Base-by-base conservation (phyloP, 1,140 invertebrate genomes). In the Megalopta genalis region DNA sequence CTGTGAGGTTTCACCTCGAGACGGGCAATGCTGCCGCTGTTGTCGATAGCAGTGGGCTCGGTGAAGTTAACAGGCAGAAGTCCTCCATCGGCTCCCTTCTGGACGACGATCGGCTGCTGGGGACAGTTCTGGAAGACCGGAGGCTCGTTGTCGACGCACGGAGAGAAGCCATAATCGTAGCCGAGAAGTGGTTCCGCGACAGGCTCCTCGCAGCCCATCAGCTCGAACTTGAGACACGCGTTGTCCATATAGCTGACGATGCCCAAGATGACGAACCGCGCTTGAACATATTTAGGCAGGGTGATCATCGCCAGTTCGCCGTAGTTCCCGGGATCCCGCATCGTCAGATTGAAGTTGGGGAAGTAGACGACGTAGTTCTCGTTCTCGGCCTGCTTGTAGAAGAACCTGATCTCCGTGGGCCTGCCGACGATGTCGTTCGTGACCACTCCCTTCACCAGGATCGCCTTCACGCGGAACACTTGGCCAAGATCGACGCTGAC, bases 321-420 rank as follows among this genome's bases (percentile, higher is more conserved):
- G 90, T 98, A 98, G 90, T 98, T 98, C 84, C 98, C 98, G 37
- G 98, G 97, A 91, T 98, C 97, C 80, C 97, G 94, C 95, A 97
- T 98, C 0, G 97, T 98, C 32, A 98, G 91, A 91, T 98, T 99
- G 90, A 98, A 98, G 88, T 99, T 98, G 18, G 98, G 98, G 94
- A 98, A 99, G 86, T 99, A 99, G 0, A 99, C 97, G 10, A 99
- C 97, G 87, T 98, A 99, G 88, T 99, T 98, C 90, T 99, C 98
- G 84, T 93, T 96, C 92, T 98, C 98, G 7, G 96, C 94, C 93
- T 98, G 97, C 93, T 99, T 99, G 91, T 99, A 99, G 94, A 99
- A 99, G 93, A 99, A 98, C 77, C 98, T 94, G 73, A 99, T 98
- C 94, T 99, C 98, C 0, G 98, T 99, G 10, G 98, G 98, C 75